Evolutionary conservation across 2,113 vertebrate species (phyloP).

Genomic region (Anthoscopus minutus): DNA sequence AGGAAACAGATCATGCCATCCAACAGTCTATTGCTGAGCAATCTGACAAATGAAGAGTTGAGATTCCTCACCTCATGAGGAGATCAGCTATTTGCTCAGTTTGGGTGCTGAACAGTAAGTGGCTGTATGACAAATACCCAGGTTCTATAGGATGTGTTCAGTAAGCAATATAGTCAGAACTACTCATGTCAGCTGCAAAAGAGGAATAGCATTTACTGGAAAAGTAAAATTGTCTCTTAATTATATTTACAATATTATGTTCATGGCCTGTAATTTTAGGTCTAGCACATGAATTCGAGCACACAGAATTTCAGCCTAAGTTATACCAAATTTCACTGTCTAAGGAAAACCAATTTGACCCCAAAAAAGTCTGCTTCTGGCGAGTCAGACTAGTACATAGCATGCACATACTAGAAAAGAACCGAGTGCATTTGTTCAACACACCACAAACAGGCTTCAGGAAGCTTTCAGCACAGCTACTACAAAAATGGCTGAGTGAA

Average conservation of each 20-base stretch:
- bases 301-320: background rate
- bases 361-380: background rate
- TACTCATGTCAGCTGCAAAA: background rate
- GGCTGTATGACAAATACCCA: background rate
- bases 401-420: background rate
- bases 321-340: background rate
- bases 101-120: background rate
- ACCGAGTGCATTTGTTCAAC: background rate
- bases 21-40: background rate
- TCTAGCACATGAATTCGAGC: background rate
- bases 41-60: background rate
- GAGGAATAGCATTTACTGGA: background rate
- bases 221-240: background rate
- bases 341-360: background rate
- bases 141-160: background rate
- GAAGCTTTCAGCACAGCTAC: background rate
- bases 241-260: background rate
- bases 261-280: accelerated
- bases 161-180: background rate
- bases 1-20: background rate
- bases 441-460: background rate
- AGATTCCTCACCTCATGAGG: background rate
- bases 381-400: background rate
- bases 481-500: background rate
- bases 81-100: background rate